Conservation (phyloP, 2,888 invertebrate genomes). For the Drosophila pseudotalamancana region DNA sequence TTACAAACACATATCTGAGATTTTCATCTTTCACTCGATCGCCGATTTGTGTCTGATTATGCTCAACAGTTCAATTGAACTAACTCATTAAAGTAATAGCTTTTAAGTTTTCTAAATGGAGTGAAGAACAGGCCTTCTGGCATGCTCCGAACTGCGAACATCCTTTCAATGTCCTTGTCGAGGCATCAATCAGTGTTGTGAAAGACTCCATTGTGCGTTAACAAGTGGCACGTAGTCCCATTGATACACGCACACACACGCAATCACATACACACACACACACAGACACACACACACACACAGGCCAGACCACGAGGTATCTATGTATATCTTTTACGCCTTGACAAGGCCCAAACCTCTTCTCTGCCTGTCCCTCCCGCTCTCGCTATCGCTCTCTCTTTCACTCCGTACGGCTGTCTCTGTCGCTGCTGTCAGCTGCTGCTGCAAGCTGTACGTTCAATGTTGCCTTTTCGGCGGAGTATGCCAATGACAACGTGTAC, state of each 20-base stretch:
- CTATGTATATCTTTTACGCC: constrained; percentile 51
- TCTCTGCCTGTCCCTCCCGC: neutral
- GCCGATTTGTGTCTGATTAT: neutral
- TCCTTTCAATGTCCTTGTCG: constrained; percentile 16
- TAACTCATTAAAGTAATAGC: constrained; percentile 3
- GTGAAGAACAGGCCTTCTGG: neutral
- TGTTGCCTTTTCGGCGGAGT: constrained; percentile 61
- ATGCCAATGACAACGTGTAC: constrained; percentile 69
- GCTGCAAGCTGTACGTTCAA: constrained; percentile 36
- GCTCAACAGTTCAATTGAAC: constrained; percentile 1
- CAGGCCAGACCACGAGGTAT: constrained; percentile 43
- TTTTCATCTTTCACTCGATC: too few species aligned
- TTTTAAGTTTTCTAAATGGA: neutral
- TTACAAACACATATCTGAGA: too few species aligned
- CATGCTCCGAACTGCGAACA: constrained; percentile 15
- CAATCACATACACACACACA: neutral
- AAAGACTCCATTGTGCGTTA: constrained; percentile 67
- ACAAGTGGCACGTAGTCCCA: constrained; percentile 73
- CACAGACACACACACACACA: neutral
- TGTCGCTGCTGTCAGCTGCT: constrained; percentile 7
- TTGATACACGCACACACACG: constrained; percentile 41
- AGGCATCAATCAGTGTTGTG: constrained; percentile 68
- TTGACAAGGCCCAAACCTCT: constrained; percentile 8
- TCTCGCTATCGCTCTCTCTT: neutral
- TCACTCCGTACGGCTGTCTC: neutral